Conservation (phyloP, 2,888 invertebrate genomes). For the Agrotis segetum region DNA sequence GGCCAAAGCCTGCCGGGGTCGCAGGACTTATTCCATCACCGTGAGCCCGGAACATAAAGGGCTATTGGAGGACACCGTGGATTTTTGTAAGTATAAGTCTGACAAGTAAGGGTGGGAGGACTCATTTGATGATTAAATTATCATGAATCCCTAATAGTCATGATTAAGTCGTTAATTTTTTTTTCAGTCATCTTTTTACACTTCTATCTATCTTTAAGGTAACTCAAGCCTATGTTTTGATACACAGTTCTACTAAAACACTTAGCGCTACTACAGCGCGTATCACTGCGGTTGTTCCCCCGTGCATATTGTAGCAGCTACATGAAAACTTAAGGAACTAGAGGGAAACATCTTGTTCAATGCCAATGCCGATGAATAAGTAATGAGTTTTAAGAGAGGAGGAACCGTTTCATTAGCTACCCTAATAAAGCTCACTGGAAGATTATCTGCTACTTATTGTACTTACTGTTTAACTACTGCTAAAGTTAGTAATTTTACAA, state of each 20-base stretch:
- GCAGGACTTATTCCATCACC: too few species aligned
- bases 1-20: too few species aligned
- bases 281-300: conserved; percentile 47
- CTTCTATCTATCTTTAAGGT: too few species aligned
- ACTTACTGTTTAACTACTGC: conserved; percentile 26
- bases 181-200: not conserved
- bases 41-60: too few species aligned
- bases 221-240: conserved; percentile 8
- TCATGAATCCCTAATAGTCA: too few species aligned
- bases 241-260: conserved; percentile 17
- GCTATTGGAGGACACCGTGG: too few species aligned
- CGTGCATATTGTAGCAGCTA: conserved; percentile 42
- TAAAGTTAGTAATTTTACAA: conserved; percentile 2
- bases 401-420: conserved; percentile 55
- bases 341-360: conserved; percentile 51
- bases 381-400: conserved; percentile 47
- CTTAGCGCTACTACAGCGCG: conserved; percentile 1
- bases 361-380: conserved; percentile 47
- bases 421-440: conserved; percentile 40
- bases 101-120: too few species aligned
- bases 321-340: conserved; percentile 55
- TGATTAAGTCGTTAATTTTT: too few species aligned
- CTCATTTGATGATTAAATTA: too few species aligned
- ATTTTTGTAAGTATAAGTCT: too few species aligned
- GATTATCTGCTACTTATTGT: conserved; percentile 52